These are phyloP conservation scores for Lapara coniferarum DNA, from an alignment of 2,888 invertebrate species.

Conservation along the genomic window DNA sequence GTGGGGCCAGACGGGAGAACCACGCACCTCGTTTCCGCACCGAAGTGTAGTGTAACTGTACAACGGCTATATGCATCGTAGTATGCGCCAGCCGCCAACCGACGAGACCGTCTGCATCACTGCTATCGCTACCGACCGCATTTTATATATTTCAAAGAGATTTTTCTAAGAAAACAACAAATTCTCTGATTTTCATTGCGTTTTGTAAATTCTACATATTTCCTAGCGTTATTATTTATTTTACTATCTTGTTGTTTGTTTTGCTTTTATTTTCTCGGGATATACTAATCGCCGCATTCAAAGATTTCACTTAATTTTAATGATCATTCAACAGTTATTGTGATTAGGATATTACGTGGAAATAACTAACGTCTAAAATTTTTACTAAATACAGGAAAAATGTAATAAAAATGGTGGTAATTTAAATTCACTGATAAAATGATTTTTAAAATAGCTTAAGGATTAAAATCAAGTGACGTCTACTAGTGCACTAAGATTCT, in stretches of 20 bases:
- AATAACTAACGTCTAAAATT: not conserved
- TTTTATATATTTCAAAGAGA: conserved; percentile 9
- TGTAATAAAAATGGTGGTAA: too few species aligned
- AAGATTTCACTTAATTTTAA: too few species aligned
- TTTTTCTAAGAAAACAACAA: too few species aligned
- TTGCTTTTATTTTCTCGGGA: too few species aligned
- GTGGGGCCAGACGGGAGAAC: conserved; percentile 81
- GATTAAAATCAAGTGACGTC: not conserved
- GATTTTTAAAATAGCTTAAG: too few species aligned
- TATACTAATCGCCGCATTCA: too few species aligned
- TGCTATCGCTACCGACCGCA: conserved; percentile 29
- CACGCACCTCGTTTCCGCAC: conserved; percentile 78
- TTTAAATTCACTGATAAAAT: too few species aligned
- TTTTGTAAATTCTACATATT: not conserved
- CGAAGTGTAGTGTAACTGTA: conserved; percentile 40
- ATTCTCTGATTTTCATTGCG: conserved; percentile 8
- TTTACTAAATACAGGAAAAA: not conserved
- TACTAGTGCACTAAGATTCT: too few species aligned
- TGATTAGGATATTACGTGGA: too few species aligned
- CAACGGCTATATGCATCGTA: conserved; percentile 24
- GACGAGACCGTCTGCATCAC: conserved; percentile 36
- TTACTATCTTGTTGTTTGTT: too few species aligned
- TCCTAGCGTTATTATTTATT: not conserved
- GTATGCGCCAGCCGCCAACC: conserved; percentile 21
- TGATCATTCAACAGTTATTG: too few species aligned